A percentile compares a stretch with the other conserved stretches of the same genome.
phyloP scores from a whole-genome alignment of 2,113 vertebrate species.

The Thalassarche chlororhynchos region DNA sequence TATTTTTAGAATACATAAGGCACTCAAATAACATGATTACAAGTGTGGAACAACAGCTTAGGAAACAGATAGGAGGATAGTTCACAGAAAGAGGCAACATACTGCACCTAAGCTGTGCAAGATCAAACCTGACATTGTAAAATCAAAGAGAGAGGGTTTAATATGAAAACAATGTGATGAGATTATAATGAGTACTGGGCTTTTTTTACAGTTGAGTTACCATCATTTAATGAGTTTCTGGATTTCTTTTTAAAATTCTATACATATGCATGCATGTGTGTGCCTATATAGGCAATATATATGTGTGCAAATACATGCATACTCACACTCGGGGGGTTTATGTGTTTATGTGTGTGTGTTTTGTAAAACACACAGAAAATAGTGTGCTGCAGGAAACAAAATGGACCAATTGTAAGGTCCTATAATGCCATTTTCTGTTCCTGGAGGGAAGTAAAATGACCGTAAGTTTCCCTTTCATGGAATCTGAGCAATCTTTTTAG shows the following conservation, averaged over 20 bases:
- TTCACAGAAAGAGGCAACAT: conserved; percentile 29
- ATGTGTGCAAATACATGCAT: neutral
- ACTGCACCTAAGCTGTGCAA: conserved; percentile 16
- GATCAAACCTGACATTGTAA: conserved; percentile 31
- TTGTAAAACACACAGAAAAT: neutral
- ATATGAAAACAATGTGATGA: neutral
- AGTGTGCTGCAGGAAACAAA: neutral
- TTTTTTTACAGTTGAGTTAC: neutral
- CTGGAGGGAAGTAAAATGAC: neutral
- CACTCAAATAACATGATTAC: conserved; percentile 63
- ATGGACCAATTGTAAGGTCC: neutral
- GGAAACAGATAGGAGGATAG: conserved; percentile 40
- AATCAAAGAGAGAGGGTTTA: conserved; percentile 2
- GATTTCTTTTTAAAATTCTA: neutral
- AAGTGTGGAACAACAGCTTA: conserved; percentile 57
- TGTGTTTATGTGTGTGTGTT: neutral
- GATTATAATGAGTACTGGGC: neutral
- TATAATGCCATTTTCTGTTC: neutral
- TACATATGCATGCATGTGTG: neutral
- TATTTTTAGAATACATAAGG: conserved; percentile 60
- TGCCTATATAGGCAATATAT: neutral
- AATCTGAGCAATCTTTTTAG: neutral
- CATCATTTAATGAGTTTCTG: neutral
- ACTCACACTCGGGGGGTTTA: neutral
- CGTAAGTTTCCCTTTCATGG: neutral